Evolutionary conservation across 2,113 vertebrate genomes (phyloP).

Genomic region (Microcebus griseorufus): DNA sequence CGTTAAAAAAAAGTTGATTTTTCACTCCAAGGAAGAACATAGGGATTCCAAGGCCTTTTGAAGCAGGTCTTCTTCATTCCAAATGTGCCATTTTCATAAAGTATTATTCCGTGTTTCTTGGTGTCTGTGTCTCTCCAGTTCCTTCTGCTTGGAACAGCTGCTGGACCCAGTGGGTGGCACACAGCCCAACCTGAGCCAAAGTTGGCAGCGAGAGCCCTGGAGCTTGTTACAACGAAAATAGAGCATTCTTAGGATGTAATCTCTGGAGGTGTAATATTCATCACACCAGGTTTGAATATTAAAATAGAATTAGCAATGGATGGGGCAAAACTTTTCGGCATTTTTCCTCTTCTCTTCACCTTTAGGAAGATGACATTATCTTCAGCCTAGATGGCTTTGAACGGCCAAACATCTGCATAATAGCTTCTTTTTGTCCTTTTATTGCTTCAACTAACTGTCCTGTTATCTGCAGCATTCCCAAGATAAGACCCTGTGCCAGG

Average conservation of each 20-base stretch:
- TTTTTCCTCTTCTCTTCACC: not conserved
- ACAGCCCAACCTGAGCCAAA: not conserved
- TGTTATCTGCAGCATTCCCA: not conserved
- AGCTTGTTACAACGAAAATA: not conserved
- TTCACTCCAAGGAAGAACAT: not conserved
- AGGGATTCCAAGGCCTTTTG: not conserved
- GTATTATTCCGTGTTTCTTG: not conserved
- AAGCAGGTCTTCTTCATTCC: not conserved
- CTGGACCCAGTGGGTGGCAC: not conserved
- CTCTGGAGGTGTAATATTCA: not conserved
- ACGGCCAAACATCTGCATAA: not conserved
- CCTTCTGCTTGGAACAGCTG: not conserved
- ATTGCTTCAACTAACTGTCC: not conserved
- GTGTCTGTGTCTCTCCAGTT: not conserved
- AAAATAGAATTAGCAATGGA: not conserved
- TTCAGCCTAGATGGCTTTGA: not conserved
- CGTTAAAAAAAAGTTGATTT: not conserved
- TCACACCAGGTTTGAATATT: not conserved
- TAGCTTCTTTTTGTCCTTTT: not conserved
- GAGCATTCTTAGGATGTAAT: not conserved
- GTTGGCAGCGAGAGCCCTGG: not conserved
- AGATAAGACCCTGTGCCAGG: not conserved
- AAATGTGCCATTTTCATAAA: too few species aligned
- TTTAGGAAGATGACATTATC: not conserved
- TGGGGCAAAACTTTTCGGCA: not conserved